These are phyloP conservation scores for Momotus momota DNA, from an alignment of 2,797 vertebrate species.

Conservation along the genomic window DNA sequence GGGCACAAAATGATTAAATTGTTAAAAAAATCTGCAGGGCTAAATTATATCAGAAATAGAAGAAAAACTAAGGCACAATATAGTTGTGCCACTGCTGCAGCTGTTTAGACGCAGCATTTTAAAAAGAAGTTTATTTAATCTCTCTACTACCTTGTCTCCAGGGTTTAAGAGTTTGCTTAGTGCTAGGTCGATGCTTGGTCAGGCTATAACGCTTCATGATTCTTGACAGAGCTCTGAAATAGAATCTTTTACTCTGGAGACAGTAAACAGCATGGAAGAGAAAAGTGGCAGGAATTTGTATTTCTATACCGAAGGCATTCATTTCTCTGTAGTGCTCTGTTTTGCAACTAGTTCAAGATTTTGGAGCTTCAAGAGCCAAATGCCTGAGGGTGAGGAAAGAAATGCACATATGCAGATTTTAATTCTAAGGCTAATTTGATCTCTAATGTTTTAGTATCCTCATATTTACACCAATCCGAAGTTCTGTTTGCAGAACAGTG, in stretches of 20 bases:
- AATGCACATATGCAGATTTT: background rate
- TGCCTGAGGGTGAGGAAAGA: background rate
- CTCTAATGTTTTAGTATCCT: constrained; percentile 22
- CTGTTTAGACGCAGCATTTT: background rate
- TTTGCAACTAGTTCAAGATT: constrained; percentile 1
- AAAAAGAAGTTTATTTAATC: constrained; percentile 38
- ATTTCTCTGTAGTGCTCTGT: background rate
- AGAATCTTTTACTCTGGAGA: constrained; percentile 74
- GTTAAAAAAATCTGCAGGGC: background rate
- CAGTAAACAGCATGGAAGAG: constrained; percentile 40
- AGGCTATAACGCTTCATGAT: constrained; percentile 69
- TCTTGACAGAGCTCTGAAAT: constrained; percentile 76
- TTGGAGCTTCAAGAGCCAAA: background rate
- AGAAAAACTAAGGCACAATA: background rate
- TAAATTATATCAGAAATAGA: background rate
- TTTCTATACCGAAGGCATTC: background rate
- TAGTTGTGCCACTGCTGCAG: background rate
- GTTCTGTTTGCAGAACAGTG: background rate
- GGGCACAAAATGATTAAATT: background rate
- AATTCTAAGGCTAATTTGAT: constrained; percentile 19
- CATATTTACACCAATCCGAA: constrained; percentile 6
- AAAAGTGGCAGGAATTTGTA: constrained; percentile 19
- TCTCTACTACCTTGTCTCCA: constrained; percentile 46
- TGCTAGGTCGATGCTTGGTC: constrained; percentile 73
- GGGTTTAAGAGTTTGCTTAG: constrained; percentile 54